Base-by-base conservation (phyloP, 2,113 vertebrate species). In the Cavia porcellus region DNA sequence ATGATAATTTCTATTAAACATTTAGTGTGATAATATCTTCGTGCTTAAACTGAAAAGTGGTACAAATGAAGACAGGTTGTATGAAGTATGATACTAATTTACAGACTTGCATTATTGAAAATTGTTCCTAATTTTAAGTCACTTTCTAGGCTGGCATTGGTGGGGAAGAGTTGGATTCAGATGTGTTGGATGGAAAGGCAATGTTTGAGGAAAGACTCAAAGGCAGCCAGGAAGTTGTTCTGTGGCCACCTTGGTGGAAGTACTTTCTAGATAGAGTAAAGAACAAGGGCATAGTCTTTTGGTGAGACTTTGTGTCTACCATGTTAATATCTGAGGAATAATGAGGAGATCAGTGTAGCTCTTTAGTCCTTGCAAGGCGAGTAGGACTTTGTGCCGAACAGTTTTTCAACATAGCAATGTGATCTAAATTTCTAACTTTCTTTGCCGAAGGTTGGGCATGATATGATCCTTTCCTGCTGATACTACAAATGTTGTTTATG, bases 1-100 rank as follows among this genome's bases (percentile, higher is more conserved):
- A 42, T 79, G n/a, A 86, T 89, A 89, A 89, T 93, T 89, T 92
- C 50, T 62, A 95, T 52, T 55, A 84, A 38, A 38, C 66, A 85
- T 75, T 77, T 17, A 72, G 52, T 59, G 35, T 4, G 90, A 30
- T 80, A 74, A 61, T 86, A 88, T 52, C 52, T 94, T 92, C 17
- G 55, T 70, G 45, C 10, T 68, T 12, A 92, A 75, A 15, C 42
- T 61, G 30, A 92, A 96, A 96, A 92, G 74, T 92, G 50, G 38
- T 1, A 92, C 64, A 85, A 45, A 61, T 50, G 42, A 59, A 84
- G 52, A 70, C 89, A 81, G 32, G 3, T 52, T 66, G 5, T 5
- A 3, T 85, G 50, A 92, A 82, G 45, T 7, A 75, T 59, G 79
- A 17, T 30, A 82, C 47, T 92, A 64, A 57, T 92, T 86, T 74